Conservation (phyloP, 2,797 vertebrate species). For the Myoxocephalus aenaeus region DNA sequence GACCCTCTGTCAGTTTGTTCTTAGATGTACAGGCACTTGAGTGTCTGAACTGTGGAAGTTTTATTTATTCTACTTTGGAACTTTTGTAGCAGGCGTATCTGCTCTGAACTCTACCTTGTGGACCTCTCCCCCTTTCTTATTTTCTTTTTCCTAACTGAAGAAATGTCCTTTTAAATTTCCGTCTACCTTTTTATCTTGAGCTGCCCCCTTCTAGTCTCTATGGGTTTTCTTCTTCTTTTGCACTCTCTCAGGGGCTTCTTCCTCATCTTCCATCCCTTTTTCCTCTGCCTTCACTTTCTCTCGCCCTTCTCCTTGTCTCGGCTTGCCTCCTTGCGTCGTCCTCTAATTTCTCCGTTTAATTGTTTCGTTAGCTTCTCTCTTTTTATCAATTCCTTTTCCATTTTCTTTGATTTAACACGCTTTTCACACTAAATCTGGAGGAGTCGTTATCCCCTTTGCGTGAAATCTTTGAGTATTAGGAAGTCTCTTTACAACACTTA, state of each 20-base stretch:
- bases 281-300: conserved; percentile 2
- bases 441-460: not conserved
- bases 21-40: not conserved
- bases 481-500: conserved; percentile 4
- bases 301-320: conserved; percentile 11
- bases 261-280: conserved; percentile 7
- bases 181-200: conserved; percentile 24
- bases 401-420: conserved; percentile 38
- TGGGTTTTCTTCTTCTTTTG: not conserved
- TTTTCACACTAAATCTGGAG: conserved; percentile 27
- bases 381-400: conserved; percentile 25
- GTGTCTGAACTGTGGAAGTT: not conserved
- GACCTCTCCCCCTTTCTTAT: conserved; percentile 8
- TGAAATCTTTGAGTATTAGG: not conserved
- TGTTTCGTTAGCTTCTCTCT: conserved; percentile 24
- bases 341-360: conserved; percentile 31
- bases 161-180: conserved; percentile 15
- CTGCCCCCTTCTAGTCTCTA: conserved; percentile 1
- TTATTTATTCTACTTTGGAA: conserved; percentile 4
- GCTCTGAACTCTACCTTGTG: not conserved
- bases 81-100: not conserved
- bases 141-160: conserved; percentile 2
- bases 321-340: not conserved
- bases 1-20: not conserved
- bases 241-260: not conserved